A percentile compares a stretch with the other conserved stretches of the same genome.
phyloP scores from a whole-genome alignment of 2,797 vertebrate genomes.

The Parauchenoglanis punctatus region DNA sequence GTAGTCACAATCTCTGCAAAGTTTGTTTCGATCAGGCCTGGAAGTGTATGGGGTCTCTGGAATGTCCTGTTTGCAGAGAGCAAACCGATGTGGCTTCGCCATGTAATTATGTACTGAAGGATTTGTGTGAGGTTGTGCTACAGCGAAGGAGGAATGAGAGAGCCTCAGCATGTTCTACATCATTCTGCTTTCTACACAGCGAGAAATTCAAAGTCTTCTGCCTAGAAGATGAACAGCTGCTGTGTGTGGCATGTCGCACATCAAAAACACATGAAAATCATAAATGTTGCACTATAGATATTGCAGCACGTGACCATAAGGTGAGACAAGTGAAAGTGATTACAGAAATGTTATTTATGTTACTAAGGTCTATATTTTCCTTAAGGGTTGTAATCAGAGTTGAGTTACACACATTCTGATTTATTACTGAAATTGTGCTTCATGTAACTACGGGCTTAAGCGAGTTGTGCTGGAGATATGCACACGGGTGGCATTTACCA shows the following conservation, averaged over 20 bases:
- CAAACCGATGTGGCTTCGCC: neutral
- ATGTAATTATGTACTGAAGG: neutral
- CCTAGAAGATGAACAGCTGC: slow-evolving; percentile 20
- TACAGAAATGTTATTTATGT: neutral
- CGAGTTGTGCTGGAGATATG: neutral
- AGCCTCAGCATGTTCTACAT: neutral
- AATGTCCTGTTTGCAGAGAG: slow-evolving; percentile 17
- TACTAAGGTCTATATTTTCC: neutral
- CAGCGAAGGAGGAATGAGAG: neutral
- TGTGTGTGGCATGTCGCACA: neutral
- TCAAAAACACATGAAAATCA: slow-evolving; percentile 18
- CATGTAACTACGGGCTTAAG: neutral
- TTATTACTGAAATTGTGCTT: neutral
- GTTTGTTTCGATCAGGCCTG: neutral
- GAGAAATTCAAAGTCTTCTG: slow-evolving; percentile 2
- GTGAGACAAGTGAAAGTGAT: neutral
- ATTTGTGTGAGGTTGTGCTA: neutral
- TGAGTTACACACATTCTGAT: neutral
- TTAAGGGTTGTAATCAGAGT: neutral
- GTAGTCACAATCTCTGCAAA: slow-evolving; percentile 18
- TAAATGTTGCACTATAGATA: slow-evolving; percentile 6
- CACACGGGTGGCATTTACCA: neutral
- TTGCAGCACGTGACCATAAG: neutral
- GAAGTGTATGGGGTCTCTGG: neutral
- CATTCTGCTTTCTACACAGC: neutral